A percentile compares a stretch with the other conserved stretches of the same genome.
Evolutionary conservation across 2,888 invertebrate species (phyloP).

Genomic region (Drosophila flavopinicola): DNA sequence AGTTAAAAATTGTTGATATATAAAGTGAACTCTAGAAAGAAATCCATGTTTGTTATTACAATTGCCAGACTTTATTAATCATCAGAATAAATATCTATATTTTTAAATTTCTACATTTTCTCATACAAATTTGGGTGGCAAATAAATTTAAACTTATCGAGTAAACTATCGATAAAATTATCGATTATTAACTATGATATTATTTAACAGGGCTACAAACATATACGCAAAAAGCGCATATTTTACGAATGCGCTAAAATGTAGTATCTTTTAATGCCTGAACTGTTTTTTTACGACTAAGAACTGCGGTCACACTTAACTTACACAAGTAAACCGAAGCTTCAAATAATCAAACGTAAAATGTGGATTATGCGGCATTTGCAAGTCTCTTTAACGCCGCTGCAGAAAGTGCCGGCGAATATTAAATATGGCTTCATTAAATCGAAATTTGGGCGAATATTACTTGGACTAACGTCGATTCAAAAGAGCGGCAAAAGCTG

Average conservation of each 20-base stretch:
- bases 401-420: constrained; percentile 28
- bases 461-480: constrained; percentile 47
- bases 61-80: neutral
- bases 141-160: neutral
- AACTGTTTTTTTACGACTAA: neutral
- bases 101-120: neutral
- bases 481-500: constrained; percentile 2
- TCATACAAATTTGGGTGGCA: neutral
- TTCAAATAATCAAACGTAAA: constrained; percentile 1
- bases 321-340: neutral
- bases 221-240: too few relatives aligned
- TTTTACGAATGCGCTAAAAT: neutral
- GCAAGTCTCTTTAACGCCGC: constrained; percentile 13
- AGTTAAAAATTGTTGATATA: constrained; percentile 32
- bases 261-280: neutral
- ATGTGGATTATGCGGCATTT: constrained; percentile 52
- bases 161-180: constrained; percentile 8
- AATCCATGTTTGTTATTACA: constrained; percentile 9
- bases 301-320: constrained; percentile 11
- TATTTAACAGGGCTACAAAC: neutral
- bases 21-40: constrained; percentile 4
- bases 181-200: neutral
- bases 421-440: constrained; percentile 45
- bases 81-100: neutral
- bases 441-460: constrained; percentile 56